Evolutionary conservation across 2,797 vertebrate species (phyloP).

Genomic region (Megaceryle alcyon): DNA sequence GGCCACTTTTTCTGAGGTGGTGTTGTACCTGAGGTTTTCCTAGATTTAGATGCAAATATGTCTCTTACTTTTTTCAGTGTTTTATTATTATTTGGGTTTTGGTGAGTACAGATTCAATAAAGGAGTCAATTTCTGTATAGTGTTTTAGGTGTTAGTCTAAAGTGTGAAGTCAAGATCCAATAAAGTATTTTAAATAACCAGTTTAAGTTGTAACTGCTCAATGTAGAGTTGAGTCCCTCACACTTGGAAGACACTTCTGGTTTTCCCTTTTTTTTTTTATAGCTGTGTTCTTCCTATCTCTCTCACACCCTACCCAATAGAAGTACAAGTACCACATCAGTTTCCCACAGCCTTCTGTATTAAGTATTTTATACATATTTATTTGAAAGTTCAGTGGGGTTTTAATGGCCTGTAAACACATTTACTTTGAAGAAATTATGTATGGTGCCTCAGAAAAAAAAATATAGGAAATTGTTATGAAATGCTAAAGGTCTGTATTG

Average conservation of each 20-base stretch:
- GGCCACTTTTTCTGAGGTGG: neutral
- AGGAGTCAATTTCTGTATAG: neutral
- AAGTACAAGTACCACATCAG: neutral
- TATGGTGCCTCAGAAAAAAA: neutral
- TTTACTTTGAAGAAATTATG: neutral
- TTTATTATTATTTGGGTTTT: neutral
- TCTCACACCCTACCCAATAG: neutral
- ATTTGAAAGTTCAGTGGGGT: fast-evolving
- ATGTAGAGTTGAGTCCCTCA: neutral
- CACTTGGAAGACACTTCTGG: neutral
- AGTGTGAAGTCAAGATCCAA: neutral
- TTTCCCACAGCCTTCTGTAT: neutral
- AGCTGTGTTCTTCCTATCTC: neutral
- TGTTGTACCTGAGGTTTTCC: neutral
- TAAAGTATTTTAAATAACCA: neutral
- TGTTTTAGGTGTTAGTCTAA: neutral
- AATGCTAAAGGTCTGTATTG: neutral
- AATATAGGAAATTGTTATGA: neutral
- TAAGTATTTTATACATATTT: neutral
- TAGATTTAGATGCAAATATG: neutral
- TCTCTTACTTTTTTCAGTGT: neutral
- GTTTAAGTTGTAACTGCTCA: neutral
- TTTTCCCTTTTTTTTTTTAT: neutral
- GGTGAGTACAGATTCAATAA: fast-evolving
- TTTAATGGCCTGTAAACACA: neutral